phyloP scores from a whole-genome alignment of 2,888 invertebrate genomes.

The Cheilosia variabilis region DNA sequence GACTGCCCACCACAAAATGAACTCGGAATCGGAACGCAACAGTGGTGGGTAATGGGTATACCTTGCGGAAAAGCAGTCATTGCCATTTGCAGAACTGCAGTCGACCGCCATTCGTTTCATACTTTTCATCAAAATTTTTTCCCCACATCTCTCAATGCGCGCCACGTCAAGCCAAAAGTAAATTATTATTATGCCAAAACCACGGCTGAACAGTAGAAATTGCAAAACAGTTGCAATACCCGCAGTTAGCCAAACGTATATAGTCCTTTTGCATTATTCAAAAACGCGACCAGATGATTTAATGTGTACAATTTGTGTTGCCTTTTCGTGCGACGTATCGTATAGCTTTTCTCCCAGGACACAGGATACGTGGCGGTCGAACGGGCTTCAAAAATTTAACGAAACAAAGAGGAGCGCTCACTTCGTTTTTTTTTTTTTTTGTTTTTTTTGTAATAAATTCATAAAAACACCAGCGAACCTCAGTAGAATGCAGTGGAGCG shows the following conservation, averaged over 20 bases:
- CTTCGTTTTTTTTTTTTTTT: neutral
- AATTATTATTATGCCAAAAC: constrained; percentile 62
- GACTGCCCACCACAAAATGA: constrained; percentile 26
- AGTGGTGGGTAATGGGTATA: neutral
- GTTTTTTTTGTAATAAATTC: constrained; percentile 44
- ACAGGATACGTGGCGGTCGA: constrained; percentile 12
- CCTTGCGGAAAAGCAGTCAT: constrained; percentile 57
- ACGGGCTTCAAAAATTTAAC: constrained; percentile 45
- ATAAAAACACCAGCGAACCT: neutral
- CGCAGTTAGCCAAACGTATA: constrained; percentile 53
- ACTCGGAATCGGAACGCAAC: constrained; percentile 47
- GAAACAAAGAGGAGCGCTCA: constrained; percentile 18
- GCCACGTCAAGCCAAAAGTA: constrained; percentile 30
- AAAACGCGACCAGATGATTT: constrained; percentile 72
- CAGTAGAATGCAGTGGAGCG: neutral
- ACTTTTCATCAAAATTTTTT: constrained; percentile 13
- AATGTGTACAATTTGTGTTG: constrained; percentile 45
- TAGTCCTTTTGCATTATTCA: constrained; percentile 65
- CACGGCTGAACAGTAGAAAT: constrained; percentile 41
- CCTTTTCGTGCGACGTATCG: neutral
- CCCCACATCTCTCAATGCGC: constrained; percentile 2
- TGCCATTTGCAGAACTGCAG: constrained; percentile 30
- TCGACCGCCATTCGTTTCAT: neutral
- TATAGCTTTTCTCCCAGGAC: neutral
- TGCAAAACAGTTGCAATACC: constrained; percentile 59